Percentiles rank a stretch among this genome's conserved stretches.
Conservation (phyloP, 2,888 invertebrate species). For the Epistrophe grossulariae region DNA sequence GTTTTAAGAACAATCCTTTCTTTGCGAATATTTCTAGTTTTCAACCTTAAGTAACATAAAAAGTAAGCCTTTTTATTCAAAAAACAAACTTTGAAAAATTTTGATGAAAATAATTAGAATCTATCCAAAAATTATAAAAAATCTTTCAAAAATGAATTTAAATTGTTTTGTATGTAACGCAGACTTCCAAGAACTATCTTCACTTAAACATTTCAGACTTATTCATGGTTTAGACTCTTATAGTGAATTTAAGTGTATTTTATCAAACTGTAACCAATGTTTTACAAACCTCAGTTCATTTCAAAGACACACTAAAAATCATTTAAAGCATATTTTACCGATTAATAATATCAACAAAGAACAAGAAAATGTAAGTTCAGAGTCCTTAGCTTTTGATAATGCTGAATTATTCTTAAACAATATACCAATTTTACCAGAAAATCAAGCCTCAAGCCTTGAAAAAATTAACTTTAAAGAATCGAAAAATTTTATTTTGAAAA, state of each 20-base stretch:
- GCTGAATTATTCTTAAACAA: neutral
- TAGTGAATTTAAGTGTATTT: conserved; percentile 23
- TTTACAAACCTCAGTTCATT: conserved; percentile 34
- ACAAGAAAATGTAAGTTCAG: neutral
- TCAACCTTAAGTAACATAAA: neutral
- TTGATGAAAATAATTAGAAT: neutral
- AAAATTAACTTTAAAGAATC: neutral
- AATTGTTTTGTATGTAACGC: neutral
- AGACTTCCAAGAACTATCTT: neutral
- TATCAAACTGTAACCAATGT: conserved; percentile 8
- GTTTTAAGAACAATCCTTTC: neutral
- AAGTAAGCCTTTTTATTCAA: too few relatives aligned
- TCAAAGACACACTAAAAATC: conserved; percentile 32
- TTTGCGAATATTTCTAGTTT: neutral
- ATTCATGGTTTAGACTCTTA: conserved; percentile 35
- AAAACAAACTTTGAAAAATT: neutral
- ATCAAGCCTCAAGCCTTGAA: neutral
- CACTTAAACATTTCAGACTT: conserved; percentile 22
- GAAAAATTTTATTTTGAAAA: neutral
- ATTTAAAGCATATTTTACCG: neutral
- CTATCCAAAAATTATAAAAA: neutral
- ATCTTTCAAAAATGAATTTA: neutral
- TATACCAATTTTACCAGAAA: neutral
- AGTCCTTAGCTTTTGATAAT: neutral
- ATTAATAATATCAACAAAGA: neutral